Percentiles rank a stretch among this genome's conserved stretches.
Conservation (phyloP, 2,797 vertebrate genomes). For the Lepus townsendii region DNA sequence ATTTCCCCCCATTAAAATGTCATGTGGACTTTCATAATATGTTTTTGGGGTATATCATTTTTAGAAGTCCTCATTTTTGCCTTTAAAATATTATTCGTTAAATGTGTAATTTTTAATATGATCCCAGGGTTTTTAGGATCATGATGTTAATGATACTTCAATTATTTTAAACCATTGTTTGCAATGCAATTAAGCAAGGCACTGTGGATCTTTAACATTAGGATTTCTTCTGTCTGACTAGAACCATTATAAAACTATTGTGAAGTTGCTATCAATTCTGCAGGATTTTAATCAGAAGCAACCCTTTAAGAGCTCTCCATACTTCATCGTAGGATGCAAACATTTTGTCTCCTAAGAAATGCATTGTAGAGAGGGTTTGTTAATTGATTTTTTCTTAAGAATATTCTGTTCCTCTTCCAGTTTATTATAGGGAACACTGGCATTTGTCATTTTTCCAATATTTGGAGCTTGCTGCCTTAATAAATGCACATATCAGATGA, state of each 20-base stretch:
- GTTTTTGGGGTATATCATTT: background rate
- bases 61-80: background rate
- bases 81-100: conserved; percentile 57
- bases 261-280: conserved; percentile 74
- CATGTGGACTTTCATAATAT: background rate
- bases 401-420: conserved; percentile 80
- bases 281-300: conserved; percentile 81
- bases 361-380: conserved; percentile 63
- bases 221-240: conserved; percentile 13
- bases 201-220: conserved; percentile 23
- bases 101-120: conserved; percentile 57
- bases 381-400: conserved; percentile 87
- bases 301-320: conserved; percentile 56
- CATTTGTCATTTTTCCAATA: conserved; percentile 84
- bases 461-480: conserved; percentile 84
- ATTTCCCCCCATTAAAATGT: background rate
- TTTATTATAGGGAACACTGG: conserved; percentile 81
- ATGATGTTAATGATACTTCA: conserved; percentile 68
- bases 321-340: conserved; percentile 71
- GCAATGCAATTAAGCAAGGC: conserved; percentile 34
- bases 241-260: background rate
- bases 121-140: conserved; percentile 47
- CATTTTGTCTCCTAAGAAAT: conserved; percentile 47
- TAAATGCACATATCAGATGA: conserved; percentile 87
- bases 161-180: conserved; percentile 67